Evolutionary conservation across 2,797 vertebrate genomes (phyloP).

Genomic region (Eupleurogrammus muticus): DNA sequence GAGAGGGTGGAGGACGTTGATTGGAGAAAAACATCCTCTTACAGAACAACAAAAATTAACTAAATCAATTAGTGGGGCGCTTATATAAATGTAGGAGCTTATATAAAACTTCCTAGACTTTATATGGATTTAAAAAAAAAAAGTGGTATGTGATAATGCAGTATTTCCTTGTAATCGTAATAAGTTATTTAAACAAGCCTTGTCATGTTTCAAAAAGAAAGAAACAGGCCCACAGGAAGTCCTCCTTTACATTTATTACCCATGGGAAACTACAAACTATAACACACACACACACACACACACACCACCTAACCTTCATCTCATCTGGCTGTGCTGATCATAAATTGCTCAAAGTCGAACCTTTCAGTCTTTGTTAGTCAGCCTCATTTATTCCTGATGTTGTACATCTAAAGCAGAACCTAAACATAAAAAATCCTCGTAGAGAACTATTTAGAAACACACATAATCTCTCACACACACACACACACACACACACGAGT

Average conservation of each 20-base stretch:
- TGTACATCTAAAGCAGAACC: slow-evolving; percentile 40
- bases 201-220: slow-evolving; percentile 52
- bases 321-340: slow-evolving; percentile 59
- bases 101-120: not conserved
- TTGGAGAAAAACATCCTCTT: not conserved
- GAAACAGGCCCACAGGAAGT: slow-evolving; percentile 50
- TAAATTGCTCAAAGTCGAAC: slow-evolving; percentile 60
- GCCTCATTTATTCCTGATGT: slow-evolving; percentile 45
- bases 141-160: not conserved
- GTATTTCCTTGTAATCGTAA: slow-evolving; percentile 27
- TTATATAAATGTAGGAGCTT: not conserved
- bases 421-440: slow-evolving; percentile 34
- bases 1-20: not conserved
- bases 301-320: slow-evolving; percentile 56
- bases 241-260: slow-evolving; percentile 61
- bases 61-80: too few relatives aligned
- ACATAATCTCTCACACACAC: too few relatives aligned
- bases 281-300: too few relatives aligned
- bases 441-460: slow-evolving; percentile 3
- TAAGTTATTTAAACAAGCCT: slow-evolving; percentile 51
- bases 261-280: slow-evolving; percentile 32
- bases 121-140: not conserved
- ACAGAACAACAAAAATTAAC: not conserved
- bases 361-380: slow-evolving; percentile 39
- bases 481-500: too few relatives aligned